Conservation (phyloP, 2,888 invertebrate genomes). For the Polydesmus complanatus region DNA sequence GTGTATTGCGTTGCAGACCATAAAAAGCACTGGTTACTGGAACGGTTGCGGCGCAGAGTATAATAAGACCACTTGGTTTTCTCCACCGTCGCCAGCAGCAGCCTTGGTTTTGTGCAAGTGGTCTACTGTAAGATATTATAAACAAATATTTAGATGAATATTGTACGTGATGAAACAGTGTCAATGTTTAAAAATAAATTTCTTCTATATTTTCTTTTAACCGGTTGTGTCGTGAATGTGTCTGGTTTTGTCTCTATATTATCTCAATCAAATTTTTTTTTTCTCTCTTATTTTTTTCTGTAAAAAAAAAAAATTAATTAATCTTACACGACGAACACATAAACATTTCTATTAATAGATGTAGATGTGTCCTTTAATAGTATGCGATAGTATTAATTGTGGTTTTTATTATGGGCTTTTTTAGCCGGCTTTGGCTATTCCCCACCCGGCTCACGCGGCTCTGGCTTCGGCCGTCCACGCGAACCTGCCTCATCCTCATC, state of each 20-base stretch:
- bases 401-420: constrained; percentile 21
- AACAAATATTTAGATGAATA: constrained; percentile 1
- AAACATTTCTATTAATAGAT: too few relatives aligned
- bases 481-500: constrained; percentile 59
- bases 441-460: constrained; percentile 39
- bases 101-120: constrained; percentile 11
- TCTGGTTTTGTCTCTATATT: too few relatives aligned
- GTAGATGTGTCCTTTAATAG: too few relatives aligned
- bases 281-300: background rate
- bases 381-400: constrained; percentile 4
- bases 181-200: background rate
- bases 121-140: constrained; percentile 9
- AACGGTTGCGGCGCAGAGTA: constrained; percentile 3
- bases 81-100: background rate
- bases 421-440: constrained; percentile 45
- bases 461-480: constrained; percentile 53
- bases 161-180: background rate
- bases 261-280: background rate
- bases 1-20: constrained; percentile 8
- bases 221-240: too few relatives aligned
- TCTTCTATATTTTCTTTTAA: background rate
- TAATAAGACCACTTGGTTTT: constrained; percentile 11
- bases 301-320: too few relatives aligned
- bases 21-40: constrained; percentile 11
- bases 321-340: too few relatives aligned